These are phyloP conservation scores for Drosophila tristis DNA, from an alignment of 1,140 invertebrate species.

Conservation along the genomic window DNA sequence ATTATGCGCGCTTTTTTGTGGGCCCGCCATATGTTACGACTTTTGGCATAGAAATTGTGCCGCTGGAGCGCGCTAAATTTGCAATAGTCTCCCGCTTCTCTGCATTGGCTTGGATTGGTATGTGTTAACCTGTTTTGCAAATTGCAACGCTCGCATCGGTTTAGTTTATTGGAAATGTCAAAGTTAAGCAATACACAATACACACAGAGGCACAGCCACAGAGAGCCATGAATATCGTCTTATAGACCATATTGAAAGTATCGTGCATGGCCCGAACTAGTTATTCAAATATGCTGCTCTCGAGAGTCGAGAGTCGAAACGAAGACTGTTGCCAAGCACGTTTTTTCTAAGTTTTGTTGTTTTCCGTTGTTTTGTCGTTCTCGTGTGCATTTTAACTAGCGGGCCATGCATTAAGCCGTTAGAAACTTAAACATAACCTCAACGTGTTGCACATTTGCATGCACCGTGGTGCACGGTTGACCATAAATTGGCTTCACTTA, in stretches of 20 bases:
- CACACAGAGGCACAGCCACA: background rate
- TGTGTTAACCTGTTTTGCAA: conserved; percentile 74
- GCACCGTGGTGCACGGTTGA: conserved; percentile 25
- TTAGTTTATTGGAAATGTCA: conserved; percentile 68
- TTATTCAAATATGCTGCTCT: conserved; percentile 74
- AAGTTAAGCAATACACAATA: conserved; percentile 70
- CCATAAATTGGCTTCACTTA: conserved; percentile 55
- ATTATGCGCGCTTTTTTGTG: conserved; percentile 72
- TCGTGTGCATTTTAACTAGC: conserved; percentile 72
- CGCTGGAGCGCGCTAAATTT: conserved; percentile 64
- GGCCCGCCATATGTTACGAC: conserved; percentile 66
- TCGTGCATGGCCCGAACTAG: conserved; percentile 69
- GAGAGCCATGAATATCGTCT: conserved; percentile 23
- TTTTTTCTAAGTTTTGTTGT: conserved; percentile 53
- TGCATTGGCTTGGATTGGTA: conserved; percentile 60
- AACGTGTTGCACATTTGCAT: conserved; percentile 60
- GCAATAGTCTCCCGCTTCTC: conserved; percentile 57
- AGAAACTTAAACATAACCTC: conserved; percentile 66
- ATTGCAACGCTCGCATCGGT: conserved; percentile 65
- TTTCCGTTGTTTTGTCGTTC: conserved; percentile 58
- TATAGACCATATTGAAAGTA: conserved; percentile 79
- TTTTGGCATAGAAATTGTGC: conserved; percentile 73
- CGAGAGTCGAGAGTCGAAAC: conserved; percentile 21
- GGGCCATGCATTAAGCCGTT: conserved; percentile 71
- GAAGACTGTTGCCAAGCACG: conserved; percentile 72